Evolutionary conservation across 2,113 vertebrate genomes (phyloP).

Genomic region (Baryphthengus martii): DNA sequence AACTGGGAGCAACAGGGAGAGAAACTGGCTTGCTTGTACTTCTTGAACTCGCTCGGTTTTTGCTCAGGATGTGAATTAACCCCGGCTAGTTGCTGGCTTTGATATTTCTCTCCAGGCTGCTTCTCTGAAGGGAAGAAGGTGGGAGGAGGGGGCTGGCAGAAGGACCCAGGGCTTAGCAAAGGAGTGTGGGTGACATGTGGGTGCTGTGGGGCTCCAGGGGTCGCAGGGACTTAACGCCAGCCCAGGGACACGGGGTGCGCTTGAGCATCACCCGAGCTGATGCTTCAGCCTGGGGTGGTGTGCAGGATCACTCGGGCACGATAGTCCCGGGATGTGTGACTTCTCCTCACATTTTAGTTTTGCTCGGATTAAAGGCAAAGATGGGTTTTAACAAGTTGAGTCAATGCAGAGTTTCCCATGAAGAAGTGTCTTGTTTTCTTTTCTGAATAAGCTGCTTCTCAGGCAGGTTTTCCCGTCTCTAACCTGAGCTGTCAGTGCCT

Average conservation of each 20-base stretch:
- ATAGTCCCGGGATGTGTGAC: no score
- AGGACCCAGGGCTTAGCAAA: neutral
- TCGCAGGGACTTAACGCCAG: neutral
- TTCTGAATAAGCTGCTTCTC: neutral
- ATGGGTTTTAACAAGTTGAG: neutral
- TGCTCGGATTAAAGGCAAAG: neutral
- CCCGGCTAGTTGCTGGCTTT: rapidly evolving
- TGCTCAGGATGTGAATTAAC: neutral
- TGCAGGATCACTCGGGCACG: rapidly evolving
- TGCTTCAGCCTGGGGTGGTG: neutral
- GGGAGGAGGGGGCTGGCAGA: neutral
- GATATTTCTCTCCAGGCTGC: neutral
- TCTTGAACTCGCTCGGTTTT: rapidly evolving
- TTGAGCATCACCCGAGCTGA: neutral
- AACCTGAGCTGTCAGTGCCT: neutral
- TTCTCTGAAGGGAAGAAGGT: neutral
- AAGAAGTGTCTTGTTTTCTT: neutral
- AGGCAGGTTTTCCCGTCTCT: neutral
- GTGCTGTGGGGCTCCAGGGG: neutral
- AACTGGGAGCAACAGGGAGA: neutral
- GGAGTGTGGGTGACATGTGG: neutral
- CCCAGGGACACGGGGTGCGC: rapidly evolving
- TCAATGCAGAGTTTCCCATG: neutral
- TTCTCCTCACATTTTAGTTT: rapidly evolving
- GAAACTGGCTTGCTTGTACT: rapidly evolving